Base-by-base conservation (phyloP, 2,797 vertebrate species). In the Calcarius lapponicus region DNA sequence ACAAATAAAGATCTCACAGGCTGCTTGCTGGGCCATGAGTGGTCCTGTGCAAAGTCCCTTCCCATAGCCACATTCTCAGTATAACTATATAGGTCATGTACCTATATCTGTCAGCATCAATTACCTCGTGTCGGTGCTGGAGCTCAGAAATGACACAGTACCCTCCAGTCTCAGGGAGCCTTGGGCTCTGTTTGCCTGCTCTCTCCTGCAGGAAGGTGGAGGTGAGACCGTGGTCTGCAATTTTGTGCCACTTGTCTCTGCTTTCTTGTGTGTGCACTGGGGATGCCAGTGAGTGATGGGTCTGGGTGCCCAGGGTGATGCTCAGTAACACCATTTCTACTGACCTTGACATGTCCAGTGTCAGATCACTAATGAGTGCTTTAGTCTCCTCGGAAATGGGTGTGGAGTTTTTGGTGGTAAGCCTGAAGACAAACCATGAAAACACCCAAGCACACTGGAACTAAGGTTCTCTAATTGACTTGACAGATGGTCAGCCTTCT, bases 291-390 rank as follows among this genome's bases (percentile, higher is more conserved):
- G 48, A 31, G 50, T 19, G 69, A 31, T 8, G 67, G 40, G 16
- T 45, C 20, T 43, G 74, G 54, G n/a, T 13, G 40, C 48, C 10
- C 25, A 3, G 70, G 71, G 16, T 14, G 60, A 11, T 45, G 81
- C 56, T 80, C 29, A 20, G 40, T 2, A 50, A 64, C 84, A 82
- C 15, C 61, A 13, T 4, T 67, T 26, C 76, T 34, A 4, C 26
- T 34, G 53, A 31, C 69, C 53, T 45, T 0, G 21, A n/a, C 0
- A 0, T 45, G 11, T 24, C 61, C 8, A 8, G 74, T 9, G 1
- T 51, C 43, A 24, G 47, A 29, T 9, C 6, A 1, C 17, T n/a
- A 28, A 48, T 0, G 2, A 53, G 42, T 2, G 42, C 11, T 65
- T 80, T 13, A 40, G 45, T 19, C 45, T 83, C 75, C 60, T 61